phyloP scores from a whole-genome alignment of 2,797 vertebrate species.

The Acipenser ruthenus region DNA sequence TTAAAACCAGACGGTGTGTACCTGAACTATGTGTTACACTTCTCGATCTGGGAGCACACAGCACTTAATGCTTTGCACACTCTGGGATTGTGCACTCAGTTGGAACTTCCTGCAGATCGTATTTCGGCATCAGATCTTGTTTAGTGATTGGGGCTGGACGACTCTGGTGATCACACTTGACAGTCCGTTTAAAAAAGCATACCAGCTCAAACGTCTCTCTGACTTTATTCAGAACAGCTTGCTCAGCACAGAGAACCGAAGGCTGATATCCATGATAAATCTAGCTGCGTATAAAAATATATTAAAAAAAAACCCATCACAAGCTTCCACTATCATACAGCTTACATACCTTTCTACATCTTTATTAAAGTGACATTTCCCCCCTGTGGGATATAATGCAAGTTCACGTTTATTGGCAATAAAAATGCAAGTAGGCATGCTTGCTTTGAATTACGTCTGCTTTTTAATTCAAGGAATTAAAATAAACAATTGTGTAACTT shows the following conservation, averaged over 20 bases:
- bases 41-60: slow-evolving; percentile 10
- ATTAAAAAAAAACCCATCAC: background rate
- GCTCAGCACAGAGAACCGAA: background rate
- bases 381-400: no score
- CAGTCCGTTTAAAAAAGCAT: slow-evolving; percentile 43
- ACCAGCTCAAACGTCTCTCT: slow-evolving; percentile 2
- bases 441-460: background rate
- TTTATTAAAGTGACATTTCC: no score
- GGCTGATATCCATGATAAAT: background rate
- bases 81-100: slow-evolving; percentile 41
- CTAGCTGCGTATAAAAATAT: background rate
- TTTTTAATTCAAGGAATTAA: background rate
- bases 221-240: slow-evolving; percentile 2
- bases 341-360: background rate
- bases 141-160: slow-evolving; percentile 27
- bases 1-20: slow-evolving; percentile 11
- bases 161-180: slow-evolving; percentile 51
- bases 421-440: no score
- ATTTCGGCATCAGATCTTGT: slow-evolving; percentile 38
- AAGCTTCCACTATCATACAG: background rate
- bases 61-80: slow-evolving; percentile 37
- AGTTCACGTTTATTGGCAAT: no score
- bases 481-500: no score
- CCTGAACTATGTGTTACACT: slow-evolving; percentile 27
- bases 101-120: slow-evolving; percentile 39